Evolutionary conservation across 2,888 invertebrate genomes (phyloP).

Genomic region (Eremobia ochroleuca): DNA sequence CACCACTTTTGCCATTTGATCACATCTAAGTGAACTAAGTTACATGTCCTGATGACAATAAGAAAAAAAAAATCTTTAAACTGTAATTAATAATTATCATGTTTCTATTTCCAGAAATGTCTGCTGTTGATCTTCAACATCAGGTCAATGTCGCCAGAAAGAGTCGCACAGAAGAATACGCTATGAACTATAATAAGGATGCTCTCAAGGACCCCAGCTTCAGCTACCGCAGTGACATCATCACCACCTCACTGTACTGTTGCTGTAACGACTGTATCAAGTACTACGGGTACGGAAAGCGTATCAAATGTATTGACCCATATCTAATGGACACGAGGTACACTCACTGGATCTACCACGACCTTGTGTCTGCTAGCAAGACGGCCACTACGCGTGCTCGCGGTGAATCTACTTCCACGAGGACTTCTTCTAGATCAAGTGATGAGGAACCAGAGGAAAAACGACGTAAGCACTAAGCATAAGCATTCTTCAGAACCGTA

Average conservation of each 20-base stretch:
- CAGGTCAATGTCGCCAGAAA: slow-evolving; percentile 30
- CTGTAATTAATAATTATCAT: not conserved
- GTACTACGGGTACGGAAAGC: slow-evolving; percentile 37
- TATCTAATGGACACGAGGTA: slow-evolving; percentile 48
- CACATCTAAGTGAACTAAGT: not conserved
- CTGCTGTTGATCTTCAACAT: not conserved
- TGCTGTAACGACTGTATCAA: slow-evolving; percentile 44
- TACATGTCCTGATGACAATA: not conserved
- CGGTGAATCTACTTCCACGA: not conserved
- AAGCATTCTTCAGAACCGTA: not conserved
- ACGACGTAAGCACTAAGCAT: slow-evolving; percentile 10
- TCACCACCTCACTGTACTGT: slow-evolving; percentile 22
- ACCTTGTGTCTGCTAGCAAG: slow-evolving; percentile 37
- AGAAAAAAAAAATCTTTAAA: not conserved
- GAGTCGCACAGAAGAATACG: slow-evolving; percentile 46
- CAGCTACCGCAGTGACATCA: slow-evolving; percentile 24
- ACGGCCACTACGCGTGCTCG: slow-evolving; percentile 16
- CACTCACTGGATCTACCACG: slow-evolving; percentile 47
- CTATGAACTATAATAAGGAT: slow-evolving; percentile 10
- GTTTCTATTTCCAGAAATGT: slow-evolving; percentile 43
- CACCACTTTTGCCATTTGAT: not conserved
- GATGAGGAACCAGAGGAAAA: slow-evolving; percentile 17
- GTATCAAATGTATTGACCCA: slow-evolving; percentile 49
- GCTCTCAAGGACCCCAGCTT: slow-evolving; percentile 27
- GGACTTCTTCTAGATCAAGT: no score